Base-by-base conservation (phyloP, 1,140 invertebrate species). In the Aphaenogaster ashmeadi region DNA sequence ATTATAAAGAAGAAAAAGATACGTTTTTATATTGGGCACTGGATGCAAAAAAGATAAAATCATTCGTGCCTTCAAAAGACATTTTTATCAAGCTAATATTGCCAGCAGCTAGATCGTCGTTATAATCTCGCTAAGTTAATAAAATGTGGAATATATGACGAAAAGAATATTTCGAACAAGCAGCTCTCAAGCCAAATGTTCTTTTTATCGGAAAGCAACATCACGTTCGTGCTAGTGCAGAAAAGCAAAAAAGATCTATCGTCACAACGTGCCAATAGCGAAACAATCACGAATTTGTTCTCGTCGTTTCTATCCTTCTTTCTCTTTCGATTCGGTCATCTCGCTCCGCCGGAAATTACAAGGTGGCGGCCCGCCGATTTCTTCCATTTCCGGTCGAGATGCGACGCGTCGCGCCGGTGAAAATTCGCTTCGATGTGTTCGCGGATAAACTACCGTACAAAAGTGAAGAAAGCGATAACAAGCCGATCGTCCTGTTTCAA, bases 231-330 rank as follows among this genome's bases (percentile, higher is more conserved):
- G 27, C 50, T 44, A 58, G 38, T 13, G 27, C 27, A 27, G 27
- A 75, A 84, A 21, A 74, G 41, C 69, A 60, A 27, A 84, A 27
- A 60, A 84, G 54, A 84, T 6, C 54, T 75, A 75, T 75, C 80
- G 80, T 84, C 80, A 84, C 54, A 60, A 74, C 54, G 67, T 84
- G 54, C 54, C 80, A 77, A 74, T 41, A 33, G 58, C 66, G 64
- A 86, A 90, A 91, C 72, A 88, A 86, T 86, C 58, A 36, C 66
- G 77, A 90, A 90, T 91, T 90, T 88, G 87, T 91, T 91, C 78
- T 72, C 33, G 41, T 5, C 4, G 6, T 52, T 47, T n/a, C 11
- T 44, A 18, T 71, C n/a, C 36, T 41, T 81, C 52, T 83, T 75
- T 74, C 41, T 74, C 36, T 67, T 6, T 21, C 52, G 58, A 69